Evolutionary conservation across 2,888 invertebrate genomes (phyloP).

Genomic region (Aphrophora alni): DNA sequence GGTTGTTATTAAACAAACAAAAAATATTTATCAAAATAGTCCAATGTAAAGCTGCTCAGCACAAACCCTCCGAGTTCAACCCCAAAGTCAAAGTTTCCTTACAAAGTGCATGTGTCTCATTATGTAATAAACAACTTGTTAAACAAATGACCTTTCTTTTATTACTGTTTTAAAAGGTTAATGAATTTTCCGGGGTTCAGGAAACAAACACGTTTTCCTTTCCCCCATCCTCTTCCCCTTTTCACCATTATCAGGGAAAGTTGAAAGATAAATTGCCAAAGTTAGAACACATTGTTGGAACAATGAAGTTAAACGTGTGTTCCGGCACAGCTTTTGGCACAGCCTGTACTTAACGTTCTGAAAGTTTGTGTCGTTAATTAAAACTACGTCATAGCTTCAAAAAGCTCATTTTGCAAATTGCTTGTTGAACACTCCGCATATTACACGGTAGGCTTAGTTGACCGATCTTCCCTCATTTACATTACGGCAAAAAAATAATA

Average conservation of each 20-base stretch:
- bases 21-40: neutral
- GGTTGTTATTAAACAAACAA: neutral
- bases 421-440: neutral
- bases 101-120: constrained; percentile 9
- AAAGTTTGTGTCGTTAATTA: constrained; percentile 1
- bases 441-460: too few species aligned
- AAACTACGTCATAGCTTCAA: neutral
- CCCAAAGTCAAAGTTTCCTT: neutral
- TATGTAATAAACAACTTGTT: constrained; percentile 9
- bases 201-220: constrained; percentile 4
- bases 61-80: neutral
- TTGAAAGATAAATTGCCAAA: constrained; percentile 31
- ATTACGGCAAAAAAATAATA: too few species aligned
- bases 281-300: constrained; percentile 32
- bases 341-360: neutral
- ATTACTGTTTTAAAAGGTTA: constrained; percentile 9
- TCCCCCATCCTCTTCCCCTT: neutral
- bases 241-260: neutral
- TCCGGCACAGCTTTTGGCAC: neutral
- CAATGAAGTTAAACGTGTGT: neutral
- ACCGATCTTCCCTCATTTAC: too few species aligned
- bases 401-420: constrained; percentile 9
- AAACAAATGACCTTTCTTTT: constrained; percentile 6
- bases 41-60: neutral
- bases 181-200: neutral